Base-by-base conservation (phyloP, 35 echinoderm and acorn worm genomes). In the Holothuria glaberrima region DNA sequence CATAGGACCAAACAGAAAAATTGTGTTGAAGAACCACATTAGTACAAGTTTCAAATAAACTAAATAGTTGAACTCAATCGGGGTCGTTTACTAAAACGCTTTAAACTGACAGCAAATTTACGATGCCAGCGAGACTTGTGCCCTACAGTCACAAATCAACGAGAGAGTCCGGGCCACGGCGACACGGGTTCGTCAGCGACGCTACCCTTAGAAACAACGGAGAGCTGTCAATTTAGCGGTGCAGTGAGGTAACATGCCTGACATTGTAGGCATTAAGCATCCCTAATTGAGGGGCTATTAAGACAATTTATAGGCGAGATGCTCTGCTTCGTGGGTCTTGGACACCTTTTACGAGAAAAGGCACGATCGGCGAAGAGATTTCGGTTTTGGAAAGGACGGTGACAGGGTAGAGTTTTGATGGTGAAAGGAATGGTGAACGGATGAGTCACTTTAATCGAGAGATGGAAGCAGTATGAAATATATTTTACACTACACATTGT, bases 201-300 rank as follows among this genome's bases (percentile, higher is more conserved):
- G 7, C 66, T 9, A 30, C 25, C 31, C 66, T 69, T 22, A 9
- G 50, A 14, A 41, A 74, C 18, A 74, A 35, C 31, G 10, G 10
- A 27, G 12, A 69, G 10, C 74, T 78, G 74, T 78, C 74, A 78
- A 78, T 48, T 78, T 78, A 24, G 7, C 44, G 41, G 50, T 48
- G 19, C 18, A 48, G 33, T 27, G 74, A 48, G 74, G 74, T 48
- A 78, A 48, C 36, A 48, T 41, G 38, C 14, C 50, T 48, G 74
- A 22, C 74, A 26, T 33, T 12, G 74, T 78, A 78, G 21, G 50
- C 35, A 78, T 48, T 78, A 78, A 50, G 74, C 18, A 78, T 6
- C 74, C 12, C 74, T 78, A 78, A 78, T 78, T 78, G 74, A 78
- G 44, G 38, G 74, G 74, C 74, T 78, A 78, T 78, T 78, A 78